Evolutionary conservation across 2,888 invertebrate species (phyloP), one percentile per base, ranked within the genome.

Genomic region (Sphecodes monilicornis): DNA sequence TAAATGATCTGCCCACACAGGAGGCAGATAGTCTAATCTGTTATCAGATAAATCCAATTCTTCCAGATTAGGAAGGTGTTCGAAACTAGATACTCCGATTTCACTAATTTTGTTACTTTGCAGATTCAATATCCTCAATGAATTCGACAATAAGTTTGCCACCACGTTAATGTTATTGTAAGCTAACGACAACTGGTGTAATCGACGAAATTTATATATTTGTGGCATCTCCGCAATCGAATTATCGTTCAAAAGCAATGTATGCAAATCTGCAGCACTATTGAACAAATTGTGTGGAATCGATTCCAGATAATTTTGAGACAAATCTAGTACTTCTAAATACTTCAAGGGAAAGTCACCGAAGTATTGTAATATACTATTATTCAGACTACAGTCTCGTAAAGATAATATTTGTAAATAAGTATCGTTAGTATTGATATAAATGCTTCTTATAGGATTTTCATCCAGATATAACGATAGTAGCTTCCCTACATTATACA

Each of bases 331-430:
- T n/a, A 2, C 3, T 3, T 11, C 1, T n/a, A 54, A 54, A 8
- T 22, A 0, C 0, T 8, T 50, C 8, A 50, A 1, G 2, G 6
- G 0, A 6, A 46, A 0, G 0, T 6, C 1, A 1, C 1, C 4
- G 0, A 0, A 0, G 18, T 18, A 0, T 46, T 46, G 13, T 46
- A 50, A 50, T 50, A 0, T 50, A 0, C 0, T 0, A 22, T 6
- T 22, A 22, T 22, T 8, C 22, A 50, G n/a, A 6, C 0, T 3
- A n/a, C 50, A 50, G 8, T 50, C 8, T 10, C 1, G 0, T 50
- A 50, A 50, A 3, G 50, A 50, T 10, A 50, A n/a, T 50, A n/a
- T 10, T n/a, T n/a, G 0, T 2, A 50, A 8, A 8, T 3, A 0
- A 1, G 10, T 50, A 10, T 10, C 2, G n/a, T n/a, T 10, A 10